Base-by-base conservation (phyloP, 2,888 invertebrate species). In the Folsomia manolachei region DNA sequence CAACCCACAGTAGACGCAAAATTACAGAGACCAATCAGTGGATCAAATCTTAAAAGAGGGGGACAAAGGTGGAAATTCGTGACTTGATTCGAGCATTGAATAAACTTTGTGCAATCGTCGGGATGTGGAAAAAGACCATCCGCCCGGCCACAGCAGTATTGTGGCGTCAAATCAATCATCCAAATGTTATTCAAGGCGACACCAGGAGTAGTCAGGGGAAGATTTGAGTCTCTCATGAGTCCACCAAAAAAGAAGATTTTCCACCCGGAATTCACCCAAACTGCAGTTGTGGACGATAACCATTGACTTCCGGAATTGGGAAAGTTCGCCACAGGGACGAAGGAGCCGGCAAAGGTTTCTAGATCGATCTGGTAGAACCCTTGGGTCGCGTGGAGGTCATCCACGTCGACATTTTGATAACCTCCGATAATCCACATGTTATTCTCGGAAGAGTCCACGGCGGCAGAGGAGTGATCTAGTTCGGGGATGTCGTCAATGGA, bases 21-120 rank as follows among this genome's bases (percentile, higher is more conserved):
- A n/a, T 56, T 56, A 21, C 56, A 56, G n/a, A 56, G 7, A 4
- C 21, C n/a, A 7, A 56, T 4, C 7, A 56, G 4, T 7, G 56
- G 56, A 56, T 56, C 56, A n/a, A 19, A 56, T 4, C n/a, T 14
- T 4, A 56, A n/a, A 7, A 19, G 56, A 4, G 56, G 11, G 4
- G 56, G 56, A 19, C 56, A 56, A 7, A 14, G 56, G 21, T 14
- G 56, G 21, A 56, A 4, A n/a, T 7, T 19, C 18, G 56, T 56
- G 56, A 56, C 7, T 9, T n/a, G 4, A 24, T 63, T 63, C 21
- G 63, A 9, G 23, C 63, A 63, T 9, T 24, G 2, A 7, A 63
- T 9, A 24, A 63, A 63, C 9, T 26, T 23, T 11, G 63, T 63
- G 63, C 63, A 63, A n/a, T 63, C 63, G 63, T 63, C 24, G 24